Percentiles rank a stretch among this genome's conserved stretches.
phyloP scores from a whole-genome alignment of 2,888 invertebrate species.

The Brachynemurus nebulosus region DNA sequence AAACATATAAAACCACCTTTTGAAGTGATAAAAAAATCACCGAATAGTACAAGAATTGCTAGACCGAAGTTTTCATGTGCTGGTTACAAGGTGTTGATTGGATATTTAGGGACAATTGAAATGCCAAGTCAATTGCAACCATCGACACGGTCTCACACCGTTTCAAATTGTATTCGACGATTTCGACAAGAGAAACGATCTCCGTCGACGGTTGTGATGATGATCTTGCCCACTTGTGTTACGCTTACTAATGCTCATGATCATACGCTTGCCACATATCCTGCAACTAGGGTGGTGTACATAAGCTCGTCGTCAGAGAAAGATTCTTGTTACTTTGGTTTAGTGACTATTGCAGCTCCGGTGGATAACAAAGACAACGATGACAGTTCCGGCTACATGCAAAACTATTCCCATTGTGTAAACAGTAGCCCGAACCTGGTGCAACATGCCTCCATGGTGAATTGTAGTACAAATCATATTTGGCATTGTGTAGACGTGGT shows the following conservation, averaged over 20 bases:
- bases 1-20: constrained; percentile 8
- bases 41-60: too few species aligned
- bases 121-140: constrained; percentile 74
- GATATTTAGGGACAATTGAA: constrained; percentile 91
- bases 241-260: constrained; percentile 67
- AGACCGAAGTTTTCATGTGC: neutral
- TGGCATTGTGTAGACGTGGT: constrained; percentile 14
- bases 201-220: constrained; percentile 72
- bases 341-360: constrained; percentile 72
- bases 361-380: too few species aligned
- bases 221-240: constrained; percentile 66
- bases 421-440: too few species aligned
- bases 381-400: too few species aligned
- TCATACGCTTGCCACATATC: constrained; percentile 72
- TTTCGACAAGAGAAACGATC: constrained; percentile 78
- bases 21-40: too few species aligned
- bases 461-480: constrained; percentile 14
- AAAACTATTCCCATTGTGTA: too few species aligned
- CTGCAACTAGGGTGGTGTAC: constrained; percentile 72
- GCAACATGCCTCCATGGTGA: constrained; percentile 15
- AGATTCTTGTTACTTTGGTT: constrained; percentile 82
- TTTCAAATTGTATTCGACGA: constrained; percentile 77
- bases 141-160: constrained; percentile 59
- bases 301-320: constrained; percentile 84
- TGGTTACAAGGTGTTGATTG: constrained; percentile 67